These are phyloP conservation scores for Heptranchias perlo DNA, from an alignment of 2,113 vertebrate species.

Conservation along the genomic window DNA sequence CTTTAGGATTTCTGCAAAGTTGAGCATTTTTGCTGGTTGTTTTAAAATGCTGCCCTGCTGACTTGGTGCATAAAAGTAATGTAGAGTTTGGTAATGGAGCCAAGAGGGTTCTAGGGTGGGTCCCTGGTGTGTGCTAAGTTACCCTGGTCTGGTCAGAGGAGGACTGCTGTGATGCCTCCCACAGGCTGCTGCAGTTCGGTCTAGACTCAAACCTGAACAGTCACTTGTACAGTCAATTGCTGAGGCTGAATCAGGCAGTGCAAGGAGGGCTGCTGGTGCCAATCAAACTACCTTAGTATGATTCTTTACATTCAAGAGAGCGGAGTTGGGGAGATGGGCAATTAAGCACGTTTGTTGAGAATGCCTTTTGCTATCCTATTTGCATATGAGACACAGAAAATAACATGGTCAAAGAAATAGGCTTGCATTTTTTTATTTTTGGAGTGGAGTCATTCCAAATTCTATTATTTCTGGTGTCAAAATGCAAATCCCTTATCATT, in stretches of 20 bases:
- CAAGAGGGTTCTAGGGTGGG: too few species aligned
- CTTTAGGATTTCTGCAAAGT: too few species aligned
- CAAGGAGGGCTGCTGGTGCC: neutral
- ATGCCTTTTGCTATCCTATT: neutral
- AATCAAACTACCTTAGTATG: neutral
- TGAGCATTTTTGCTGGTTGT: too few species aligned
- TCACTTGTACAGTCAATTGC: neutral
- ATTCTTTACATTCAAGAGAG: neutral
- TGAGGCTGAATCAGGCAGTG: too few species aligned
- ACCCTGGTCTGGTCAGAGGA: too few species aligned
- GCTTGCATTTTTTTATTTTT: neutral
- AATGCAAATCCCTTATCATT: neutral
- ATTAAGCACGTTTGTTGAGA: neutral
- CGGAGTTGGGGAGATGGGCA: neutral
- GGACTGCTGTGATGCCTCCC: too few species aligned
- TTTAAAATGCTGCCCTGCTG: too few species aligned
- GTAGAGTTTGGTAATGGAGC: too few species aligned
- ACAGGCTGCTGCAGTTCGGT: too few species aligned
- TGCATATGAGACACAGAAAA: neutral
- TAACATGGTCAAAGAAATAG: neutral
- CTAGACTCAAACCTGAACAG: neutral
- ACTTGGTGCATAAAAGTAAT: too few species aligned
- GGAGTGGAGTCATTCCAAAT: neutral
- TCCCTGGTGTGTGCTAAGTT: too few species aligned
- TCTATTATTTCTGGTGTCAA: neutral